These are phyloP conservation scores for Allolobophora icterica DNA, from an alignment of 2,888 invertebrate species.

Conservation along the genomic window DNA sequence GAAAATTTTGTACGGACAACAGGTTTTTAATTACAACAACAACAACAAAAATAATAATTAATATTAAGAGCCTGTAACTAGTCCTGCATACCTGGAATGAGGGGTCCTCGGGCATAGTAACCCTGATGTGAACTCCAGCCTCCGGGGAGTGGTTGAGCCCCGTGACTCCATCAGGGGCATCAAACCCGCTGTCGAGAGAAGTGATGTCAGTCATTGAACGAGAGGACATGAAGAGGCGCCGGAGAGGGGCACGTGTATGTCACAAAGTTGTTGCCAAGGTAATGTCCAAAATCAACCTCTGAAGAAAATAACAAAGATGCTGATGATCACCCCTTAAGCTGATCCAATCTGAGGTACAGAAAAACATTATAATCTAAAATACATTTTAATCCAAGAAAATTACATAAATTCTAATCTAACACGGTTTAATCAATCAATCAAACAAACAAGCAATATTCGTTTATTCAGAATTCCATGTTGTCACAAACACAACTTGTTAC, in stretches of 20 bases:
- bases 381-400: too few species aligned
- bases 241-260: neutral
- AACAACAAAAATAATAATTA: too few species aligned
- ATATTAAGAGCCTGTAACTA: neutral
- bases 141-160: neutral
- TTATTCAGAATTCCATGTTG: too few species aligned
- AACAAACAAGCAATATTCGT: too few species aligned
- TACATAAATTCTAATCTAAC: neutral
- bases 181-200: slow-evolving; percentile 14
- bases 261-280: neutral
- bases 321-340: neutral
- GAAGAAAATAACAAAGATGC: neutral
- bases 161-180: neutral
- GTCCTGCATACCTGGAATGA: neutral
- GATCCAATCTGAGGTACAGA: neutral
- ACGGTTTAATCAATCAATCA: neutral
- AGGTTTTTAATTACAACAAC: too few species aligned
- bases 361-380: neutral
- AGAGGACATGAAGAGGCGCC: neutral
- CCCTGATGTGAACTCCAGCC: slow-evolving; percentile 18
- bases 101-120: slow-evolving; percentile 24
- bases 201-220: slow-evolving; percentile 15
- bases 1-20: too few species aligned
- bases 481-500: too few species aligned
- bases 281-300: neutral